Evolutionary conservation across 2,888 invertebrate genomes (phyloP), one percentile per base, ranked within the genome.

Genomic region (Drosophila mercatorum): DNA sequence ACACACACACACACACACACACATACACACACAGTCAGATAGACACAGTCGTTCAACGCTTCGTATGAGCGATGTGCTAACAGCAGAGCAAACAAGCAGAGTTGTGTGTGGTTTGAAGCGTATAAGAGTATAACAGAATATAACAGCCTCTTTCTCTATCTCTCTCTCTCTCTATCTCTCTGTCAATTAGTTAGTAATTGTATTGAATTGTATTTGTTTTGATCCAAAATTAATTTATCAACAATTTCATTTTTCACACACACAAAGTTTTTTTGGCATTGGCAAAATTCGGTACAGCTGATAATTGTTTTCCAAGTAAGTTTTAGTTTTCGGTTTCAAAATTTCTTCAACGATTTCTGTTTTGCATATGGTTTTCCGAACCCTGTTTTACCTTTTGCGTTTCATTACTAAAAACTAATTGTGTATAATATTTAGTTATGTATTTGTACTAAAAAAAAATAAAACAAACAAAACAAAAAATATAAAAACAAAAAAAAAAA

Each of bases 231-330:
- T 78, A 56, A 76, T 65, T 72, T 75, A 57, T 17, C n/a, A 46
- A 14, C 49, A 10, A 62, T 76, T 74, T 77, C 61, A 51, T 78
- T 80, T 78, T 80, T 69, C 68, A 75, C 52, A 81, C 75, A 72
- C 75, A 72, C 76, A 22, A 82, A 92, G 92, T 91, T 88, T 81
- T 92, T 88, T 90, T 92, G 92, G 89, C 92, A 91, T 91, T 91
- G 81, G 88, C 88, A 78, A 92, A 92, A 88, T 88, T 91, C 83
- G 88, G 89, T 81, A 86, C 88, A 83, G 92, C 92, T 81, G 93
- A 93, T 88, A 92, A 93, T 91, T 93, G 93, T 88, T 92, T 93
- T 88, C 93, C 93, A 93, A 89, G 93, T 93, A 93, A 93, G 93
- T 93, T 91, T 86, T 78, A 49, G 46, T 75, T 81, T 75, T 81